A percentile compares a stretch with the other conserved stretches of the same genome.
These are phyloP conservation scores for Himalopsyche tibetana DNA, from an alignment of 2,888 invertebrate species.

Conservation along the genomic window DNA sequence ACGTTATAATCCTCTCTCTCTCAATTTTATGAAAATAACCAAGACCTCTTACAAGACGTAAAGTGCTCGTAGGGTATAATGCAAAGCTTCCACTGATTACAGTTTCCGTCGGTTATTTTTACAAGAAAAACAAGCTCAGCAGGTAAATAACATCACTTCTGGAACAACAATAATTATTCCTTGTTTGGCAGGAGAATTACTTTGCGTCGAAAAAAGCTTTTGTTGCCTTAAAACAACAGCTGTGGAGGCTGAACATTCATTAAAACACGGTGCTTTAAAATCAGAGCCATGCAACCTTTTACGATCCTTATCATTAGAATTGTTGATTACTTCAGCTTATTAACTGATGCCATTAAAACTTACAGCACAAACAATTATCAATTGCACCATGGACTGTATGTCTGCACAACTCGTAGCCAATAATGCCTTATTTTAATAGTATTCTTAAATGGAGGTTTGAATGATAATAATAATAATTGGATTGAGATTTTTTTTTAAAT, in stretches of 20 bases:
- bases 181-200: constrained; percentile 29
- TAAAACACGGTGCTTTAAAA: constrained; percentile 15
- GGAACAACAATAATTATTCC: constrained; percentile 38
- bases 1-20: background rate
- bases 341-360: too few species aligned
- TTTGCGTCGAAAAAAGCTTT: constrained; percentile 36
- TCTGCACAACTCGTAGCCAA: too few species aligned
- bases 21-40: background rate
- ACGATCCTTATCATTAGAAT: background rate
- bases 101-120: background rate
- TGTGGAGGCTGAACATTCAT: constrained; percentile 40
- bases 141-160: constrained; percentile 34
- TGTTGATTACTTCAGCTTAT: too few species aligned
- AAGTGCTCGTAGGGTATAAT: background rate
- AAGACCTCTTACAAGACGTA: constrained; percentile 7
- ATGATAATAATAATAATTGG: too few species aligned
- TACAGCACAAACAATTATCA: too few species aligned
- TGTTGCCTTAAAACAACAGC: constrained; percentile 36
- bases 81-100: constrained; percentile 41
- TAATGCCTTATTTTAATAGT: too few species aligned
- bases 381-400: too few species aligned
- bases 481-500: too few species aligned
- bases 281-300: constrained; percentile 28
- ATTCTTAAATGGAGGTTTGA: too few species aligned
- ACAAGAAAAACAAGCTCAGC: background rate